Conservation (phyloP, 35 echinoderm and acorn worm species). For the Lytechinus variegatus region DNA sequence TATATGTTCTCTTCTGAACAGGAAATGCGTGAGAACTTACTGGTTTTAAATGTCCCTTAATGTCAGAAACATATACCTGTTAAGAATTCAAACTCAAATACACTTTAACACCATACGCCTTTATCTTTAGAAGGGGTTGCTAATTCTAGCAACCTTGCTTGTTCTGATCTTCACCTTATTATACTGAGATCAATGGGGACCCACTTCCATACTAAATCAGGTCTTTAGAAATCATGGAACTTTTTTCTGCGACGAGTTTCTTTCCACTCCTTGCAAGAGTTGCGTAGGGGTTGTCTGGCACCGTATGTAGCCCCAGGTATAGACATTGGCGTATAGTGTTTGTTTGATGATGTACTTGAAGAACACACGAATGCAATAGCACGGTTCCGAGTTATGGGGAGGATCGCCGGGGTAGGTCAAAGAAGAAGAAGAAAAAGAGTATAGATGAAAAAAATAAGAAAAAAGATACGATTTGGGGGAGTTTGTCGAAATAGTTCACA, state of each 20-base stretch:
- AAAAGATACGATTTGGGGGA: not conserved
- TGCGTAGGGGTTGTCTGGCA: conserved; percentile 8
- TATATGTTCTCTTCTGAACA: too few relatives aligned
- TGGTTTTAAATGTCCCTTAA: not conserved
- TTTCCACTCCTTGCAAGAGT: not conserved
- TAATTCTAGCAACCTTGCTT: not conserved
- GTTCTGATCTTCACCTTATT: not conserved
- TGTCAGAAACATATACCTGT: not conserved
- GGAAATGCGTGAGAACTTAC: not conserved
- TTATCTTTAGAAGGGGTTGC: not conserved
- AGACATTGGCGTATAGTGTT: conserved; percentile 19
- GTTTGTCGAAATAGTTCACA: not conserved
- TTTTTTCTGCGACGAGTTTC: not conserved
- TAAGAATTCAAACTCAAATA: not conserved
- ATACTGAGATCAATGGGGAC: not conserved
- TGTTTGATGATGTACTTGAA: conserved; percentile 42
- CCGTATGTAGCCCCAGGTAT: conserved; percentile 28
- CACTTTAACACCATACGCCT: not conserved
- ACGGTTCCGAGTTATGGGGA: not conserved
- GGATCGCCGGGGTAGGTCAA: not conserved
- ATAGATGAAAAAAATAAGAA: not conserved
- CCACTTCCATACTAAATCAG: not conserved
- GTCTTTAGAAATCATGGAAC: not conserved
- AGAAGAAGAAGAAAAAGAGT: not conserved
- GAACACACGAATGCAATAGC: conserved; percentile 7